Conservation (phyloP, 2,888 invertebrate genomes). For the Smittia sp. region DNA sequence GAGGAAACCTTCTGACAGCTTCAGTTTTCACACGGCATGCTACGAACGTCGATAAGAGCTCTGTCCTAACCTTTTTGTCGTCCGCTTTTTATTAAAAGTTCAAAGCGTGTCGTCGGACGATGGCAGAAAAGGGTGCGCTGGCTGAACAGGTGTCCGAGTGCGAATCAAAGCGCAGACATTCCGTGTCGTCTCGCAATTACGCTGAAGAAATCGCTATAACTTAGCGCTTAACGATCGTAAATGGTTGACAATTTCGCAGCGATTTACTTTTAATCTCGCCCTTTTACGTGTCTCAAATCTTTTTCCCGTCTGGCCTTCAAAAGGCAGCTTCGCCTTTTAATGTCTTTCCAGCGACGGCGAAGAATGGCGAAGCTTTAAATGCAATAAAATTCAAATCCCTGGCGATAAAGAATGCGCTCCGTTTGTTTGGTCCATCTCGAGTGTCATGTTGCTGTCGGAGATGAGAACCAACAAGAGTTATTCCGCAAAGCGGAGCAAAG, state of each 20-base stretch:
- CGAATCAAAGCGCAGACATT: neutral
- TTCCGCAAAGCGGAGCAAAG: too few relatives aligned
- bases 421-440: too few relatives aligned
- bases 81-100: neutral
- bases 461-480: neutral
- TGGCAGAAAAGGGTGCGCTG: neutral
- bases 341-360: neutral
- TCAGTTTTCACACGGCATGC: neutral
- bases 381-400: constrained; percentile 2
- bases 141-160: constrained; percentile 6
- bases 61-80: neutral
- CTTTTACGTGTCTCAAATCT: constrained; percentile 9
- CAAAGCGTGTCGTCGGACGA: neutral
- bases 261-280: constrained; percentile 23
- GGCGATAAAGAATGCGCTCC: neutral
- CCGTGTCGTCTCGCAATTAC: neutral
- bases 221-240: constrained; percentile 23
- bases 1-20: neutral
- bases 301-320: neutral
- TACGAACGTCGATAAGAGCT: neutral
- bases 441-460: neutral
- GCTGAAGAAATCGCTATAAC: constrained; percentile 4
- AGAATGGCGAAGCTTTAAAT: constrained; percentile 10
- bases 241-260: constrained; percentile 23
- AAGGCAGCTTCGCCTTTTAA: neutral